These are phyloP conservation scores for Clistopyga incitator DNA, from an alignment of 2,888 invertebrate genomes.

Conservation along the genomic window DNA sequence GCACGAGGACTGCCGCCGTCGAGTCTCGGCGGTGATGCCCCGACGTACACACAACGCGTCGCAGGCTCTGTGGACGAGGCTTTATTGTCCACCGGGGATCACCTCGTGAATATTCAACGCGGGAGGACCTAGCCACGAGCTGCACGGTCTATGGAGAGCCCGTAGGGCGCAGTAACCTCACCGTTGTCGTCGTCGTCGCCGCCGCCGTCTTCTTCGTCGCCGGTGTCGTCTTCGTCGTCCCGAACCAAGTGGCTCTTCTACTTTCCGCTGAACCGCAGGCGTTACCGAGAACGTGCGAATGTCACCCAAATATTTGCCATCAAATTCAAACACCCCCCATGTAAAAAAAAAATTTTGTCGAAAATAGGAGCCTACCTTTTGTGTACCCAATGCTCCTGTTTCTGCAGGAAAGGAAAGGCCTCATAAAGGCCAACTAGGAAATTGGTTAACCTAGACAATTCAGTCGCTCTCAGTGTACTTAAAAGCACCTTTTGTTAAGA, in stretches of 20 bases:
- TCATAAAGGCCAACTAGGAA: too few relatives aligned
- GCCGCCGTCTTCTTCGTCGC: neutral
- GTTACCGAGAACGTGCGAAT: conserved; percentile 73
- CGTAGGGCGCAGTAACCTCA: conserved; percentile 28
- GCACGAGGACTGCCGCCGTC: conserved; percentile 43
- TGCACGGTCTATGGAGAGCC: conserved; percentile 23
- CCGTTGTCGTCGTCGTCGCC: neutral
- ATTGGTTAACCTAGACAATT: too few relatives aligned
- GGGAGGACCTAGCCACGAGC: conserved; percentile 52
- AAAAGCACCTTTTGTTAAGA: too few relatives aligned
- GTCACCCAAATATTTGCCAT: conserved; percentile 65
- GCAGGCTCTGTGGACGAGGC: conserved; percentile 67
- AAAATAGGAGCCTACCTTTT: conserved; percentile 10
- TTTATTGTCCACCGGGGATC: conserved; percentile 74
- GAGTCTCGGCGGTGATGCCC: conserved; percentile 20
- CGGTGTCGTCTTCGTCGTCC: neutral
- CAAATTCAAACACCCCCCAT: conserved; percentile 53
- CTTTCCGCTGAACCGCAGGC: conserved; percentile 69
- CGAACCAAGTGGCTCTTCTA: conserved; percentile 20
- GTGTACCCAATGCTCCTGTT: neutral
- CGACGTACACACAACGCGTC: conserved; percentile 48
- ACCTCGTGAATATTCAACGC: conserved; percentile 78
- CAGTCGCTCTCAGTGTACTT: too few relatives aligned
- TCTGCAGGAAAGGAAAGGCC: too few relatives aligned
- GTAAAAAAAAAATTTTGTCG: neutral